phyloP scores from a whole-genome alignment of 1,140 invertebrate species.

The Olivierus martensii region DNA sequence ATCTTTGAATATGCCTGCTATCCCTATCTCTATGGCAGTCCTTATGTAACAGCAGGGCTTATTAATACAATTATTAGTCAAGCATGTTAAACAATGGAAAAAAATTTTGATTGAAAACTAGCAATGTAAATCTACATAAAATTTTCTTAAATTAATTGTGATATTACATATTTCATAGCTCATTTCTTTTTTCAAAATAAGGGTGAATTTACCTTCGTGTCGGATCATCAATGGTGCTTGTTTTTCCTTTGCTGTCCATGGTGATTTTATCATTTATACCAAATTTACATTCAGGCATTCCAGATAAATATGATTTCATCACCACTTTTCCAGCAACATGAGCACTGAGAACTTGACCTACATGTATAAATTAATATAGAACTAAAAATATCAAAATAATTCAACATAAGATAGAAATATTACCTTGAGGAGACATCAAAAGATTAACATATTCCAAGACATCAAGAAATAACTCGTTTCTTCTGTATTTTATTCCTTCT shows the following conservation, averaged over 20 bases:
- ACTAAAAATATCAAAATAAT: background rate
- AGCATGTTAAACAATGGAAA: too few relatives aligned
- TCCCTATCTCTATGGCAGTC: too few relatives aligned
- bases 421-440: slow-evolving; percentile 93
- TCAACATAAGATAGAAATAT: background rate
- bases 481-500: slow-evolving; percentile 97
- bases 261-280: slow-evolving; percentile 99
- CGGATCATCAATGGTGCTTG: slow-evolving; percentile 64
- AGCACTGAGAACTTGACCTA: slow-evolving; percentile 87
- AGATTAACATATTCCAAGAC: slow-evolving; percentile 98
- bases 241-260: slow-evolving; percentile 88
- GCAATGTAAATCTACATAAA: too few relatives aligned
- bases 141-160: too few relatives aligned
- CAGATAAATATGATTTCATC: slow-evolving; percentile 99
- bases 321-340: slow-evolving; percentile 99
- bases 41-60: too few relatives aligned
- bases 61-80: too few relatives aligned
- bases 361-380: slow-evolving; percentile 21
- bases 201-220: slow-evolving; percentile 4
- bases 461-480: slow-evolving; percentile 98
- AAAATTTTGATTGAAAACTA: too few relatives aligned
- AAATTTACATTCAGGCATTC: slow-evolving; percentile 99
- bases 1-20: too few relatives aligned
- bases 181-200: background rate
- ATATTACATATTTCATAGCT: background rate